Percentiles rank a stretch among this genome's conserved stretches.
phyloP scores from a whole-genome alignment of 1,140 invertebrate species.

The Calephelis virginiensis region DNA sequence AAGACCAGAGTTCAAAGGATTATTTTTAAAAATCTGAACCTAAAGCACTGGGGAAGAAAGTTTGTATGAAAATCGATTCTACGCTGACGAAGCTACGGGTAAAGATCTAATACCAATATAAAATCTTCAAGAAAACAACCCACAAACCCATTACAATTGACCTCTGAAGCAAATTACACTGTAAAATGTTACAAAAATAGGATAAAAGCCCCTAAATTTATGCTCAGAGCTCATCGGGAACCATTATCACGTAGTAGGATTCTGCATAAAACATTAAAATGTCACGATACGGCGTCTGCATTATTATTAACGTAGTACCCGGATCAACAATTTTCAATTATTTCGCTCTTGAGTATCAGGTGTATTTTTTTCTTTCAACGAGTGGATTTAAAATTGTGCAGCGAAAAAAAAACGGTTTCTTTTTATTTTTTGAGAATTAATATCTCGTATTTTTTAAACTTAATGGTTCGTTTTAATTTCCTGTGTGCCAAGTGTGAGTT shows the following conservation, averaged over 20 bases:
- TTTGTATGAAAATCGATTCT: too few relatives aligned
- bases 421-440: not conserved
- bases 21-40: too few relatives aligned
- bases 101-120: too few relatives aligned
- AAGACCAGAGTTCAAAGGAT: too few relatives aligned
- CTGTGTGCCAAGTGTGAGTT: too few relatives aligned
- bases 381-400: constrained; percentile 22
- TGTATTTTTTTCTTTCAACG: constrained; percentile 33
- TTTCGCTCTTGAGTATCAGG: constrained; percentile 39
- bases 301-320: constrained; percentile 48
- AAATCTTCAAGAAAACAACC: not conserved
- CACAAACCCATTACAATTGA: constrained; percentile 18
- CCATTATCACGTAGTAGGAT: constrained; percentile 60
- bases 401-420: constrained; percentile 14
- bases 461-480: too few relatives aligned
- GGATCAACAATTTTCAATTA: constrained; percentile 64
- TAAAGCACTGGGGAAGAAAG: too few relatives aligned
- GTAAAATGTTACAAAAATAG: constrained; percentile 21
- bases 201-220: constrained; percentile 23
- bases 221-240: constrained; percentile 37
- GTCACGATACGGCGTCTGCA: constrained; percentile 49
- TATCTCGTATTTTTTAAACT: too few relatives aligned
- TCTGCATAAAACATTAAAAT: constrained; percentile 65
- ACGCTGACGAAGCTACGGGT: too few relatives aligned
- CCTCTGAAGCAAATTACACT: constrained; percentile 18